Percentiles rank a stretch among this genome's conserved stretches.
Evolutionary conservation across 2,888 invertebrate genomes (phyloP).

Genomic region (Drosophila meridiana): DNA sequence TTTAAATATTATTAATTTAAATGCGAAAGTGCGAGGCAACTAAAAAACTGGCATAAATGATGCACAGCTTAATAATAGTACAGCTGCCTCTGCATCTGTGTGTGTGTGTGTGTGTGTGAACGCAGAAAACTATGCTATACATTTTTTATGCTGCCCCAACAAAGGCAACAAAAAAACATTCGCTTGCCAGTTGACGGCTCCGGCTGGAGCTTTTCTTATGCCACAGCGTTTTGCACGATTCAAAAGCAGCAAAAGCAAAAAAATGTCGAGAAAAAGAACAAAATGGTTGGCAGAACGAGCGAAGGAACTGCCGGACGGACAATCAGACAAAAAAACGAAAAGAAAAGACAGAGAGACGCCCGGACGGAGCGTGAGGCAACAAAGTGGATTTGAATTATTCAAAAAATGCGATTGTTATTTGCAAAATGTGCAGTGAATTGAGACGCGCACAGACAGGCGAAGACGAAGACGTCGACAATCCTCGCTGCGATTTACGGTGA

Average conservation of each 20-base stretch:
- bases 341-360: background rate
- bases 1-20: constrained; percentile 70
- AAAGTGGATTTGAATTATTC: constrained; percentile 80
- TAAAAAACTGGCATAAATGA: constrained; percentile 60
- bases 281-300: constrained; percentile 33
- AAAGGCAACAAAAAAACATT: constrained; percentile 48
- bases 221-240: constrained; percentile 58
- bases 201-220: constrained; percentile 59
- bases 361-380: constrained; percentile 60
- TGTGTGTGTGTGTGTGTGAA: constrained; percentile 20
- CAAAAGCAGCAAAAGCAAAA: constrained; percentile 26
- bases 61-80: constrained; percentile 71
- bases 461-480: constrained; percentile 59
- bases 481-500: constrained; percentile 59
- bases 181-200: constrained; percentile 65
- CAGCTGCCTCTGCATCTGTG: constrained; percentile 45
- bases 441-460: constrained; percentile 72
- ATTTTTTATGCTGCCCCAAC: constrained; percentile 67
- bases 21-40: constrained; percentile 38
- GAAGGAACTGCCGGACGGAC: constrained; percentile 24
- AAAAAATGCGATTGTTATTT: constrained; percentile 81
- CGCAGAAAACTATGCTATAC: constrained; percentile 77
- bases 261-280: constrained; percentile 31
- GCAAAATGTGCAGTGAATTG: constrained; percentile 81
- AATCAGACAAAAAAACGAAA: constrained; percentile 4